These are phyloP conservation scores for Cheilosia variabilis DNA, from an alignment of 2,888 invertebrate species.

Conservation along the genomic window DNA sequence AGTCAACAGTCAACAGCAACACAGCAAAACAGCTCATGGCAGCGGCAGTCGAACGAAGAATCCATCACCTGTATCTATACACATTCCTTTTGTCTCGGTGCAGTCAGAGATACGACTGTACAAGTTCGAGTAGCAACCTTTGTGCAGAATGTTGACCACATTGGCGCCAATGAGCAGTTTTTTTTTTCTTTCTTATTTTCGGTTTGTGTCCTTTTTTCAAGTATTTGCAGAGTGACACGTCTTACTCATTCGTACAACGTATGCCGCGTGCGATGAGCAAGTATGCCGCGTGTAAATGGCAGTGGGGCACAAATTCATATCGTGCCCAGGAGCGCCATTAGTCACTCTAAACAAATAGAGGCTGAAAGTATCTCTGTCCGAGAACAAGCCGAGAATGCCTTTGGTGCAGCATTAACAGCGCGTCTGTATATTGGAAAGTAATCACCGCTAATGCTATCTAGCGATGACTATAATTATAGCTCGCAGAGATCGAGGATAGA, in stretches of 20 bases:
- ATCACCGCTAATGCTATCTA: constrained; percentile 40
- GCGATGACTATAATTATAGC: constrained; percentile 29
- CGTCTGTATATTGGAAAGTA: constrained; percentile 42
- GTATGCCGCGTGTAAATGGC: constrained; percentile 45
- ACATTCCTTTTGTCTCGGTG: constrained; percentile 64
- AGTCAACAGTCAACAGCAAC: constrained; percentile 72
- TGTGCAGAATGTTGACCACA: constrained; percentile 63
- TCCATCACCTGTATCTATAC: constrained; percentile 72
- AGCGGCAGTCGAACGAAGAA: constrained; percentile 34
- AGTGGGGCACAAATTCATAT: constrained; percentile 38
- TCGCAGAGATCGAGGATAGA: constrained; percentile 10
- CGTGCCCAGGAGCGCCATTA: constrained; percentile 59
- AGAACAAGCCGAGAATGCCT: too few species aligned
- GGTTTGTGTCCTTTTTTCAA: constrained; percentile 1
- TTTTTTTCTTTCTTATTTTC: constrained; percentile 3
- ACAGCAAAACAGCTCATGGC: neutral
- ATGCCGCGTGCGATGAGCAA: constrained; percentile 31
- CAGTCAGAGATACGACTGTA: constrained; percentile 23
- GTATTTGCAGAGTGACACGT: constrained; percentile 20
- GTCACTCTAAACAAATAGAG: constrained; percentile 58
- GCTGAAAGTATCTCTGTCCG: constrained; percentile 12
- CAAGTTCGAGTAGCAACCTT: constrained; percentile 25
- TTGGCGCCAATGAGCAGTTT: constrained; percentile 51
- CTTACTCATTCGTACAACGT: neutral
- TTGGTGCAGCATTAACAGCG: constrained; percentile 10